Evolutionary conservation across 2,888 invertebrate genomes (phyloP), one percentile per base, ranked within the genome.

Genomic region (Cheilosia vulpina): DNA sequence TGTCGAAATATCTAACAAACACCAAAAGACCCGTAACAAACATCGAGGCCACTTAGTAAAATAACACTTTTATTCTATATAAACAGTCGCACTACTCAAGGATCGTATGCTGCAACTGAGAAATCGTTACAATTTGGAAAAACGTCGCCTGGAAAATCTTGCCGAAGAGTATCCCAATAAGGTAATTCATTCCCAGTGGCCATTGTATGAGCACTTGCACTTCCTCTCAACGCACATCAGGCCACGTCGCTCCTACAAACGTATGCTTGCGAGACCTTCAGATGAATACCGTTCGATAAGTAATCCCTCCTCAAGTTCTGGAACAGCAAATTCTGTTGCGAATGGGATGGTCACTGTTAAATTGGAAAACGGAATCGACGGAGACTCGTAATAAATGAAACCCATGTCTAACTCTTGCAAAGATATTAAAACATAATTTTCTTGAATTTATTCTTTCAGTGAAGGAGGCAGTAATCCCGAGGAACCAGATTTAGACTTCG

Each of bases 111-210:
- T 91, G 9, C 92, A 92, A 58, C 85, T 92, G n/a, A 89, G 92
- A 38, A 92, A 92, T 89, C 92, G 92, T 11, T 92, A 92, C 52
- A 92, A 92, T 87, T 90, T 92, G 38, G 92, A 92, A 80, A 92
- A 92, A 78, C 89, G 92, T 13, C 92, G 92, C 4, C 83, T 92
- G n/a, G 92, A 92, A 68, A 90, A 89, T 45, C 68, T 90, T 41
- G 87, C 89, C 1, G 87, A 89, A 27, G 89, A 89, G 47, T 89
- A 89, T 87, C 90, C 90, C 1, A 87, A 87, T n/a, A 88, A 89
- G 65, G 73, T 78, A 4, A 87, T 89, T 41, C 88, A 88, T 41
- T 91, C 92, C 4, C 91, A 91, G 31, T 92, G 92, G 92, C 90
- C 92, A 1, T 88, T 92, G n/a, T 92, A 89, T 78, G 90, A 91